Conservation (phyloP, 1,140 invertebrate genomes). For the Uloborus diversus region DNA sequence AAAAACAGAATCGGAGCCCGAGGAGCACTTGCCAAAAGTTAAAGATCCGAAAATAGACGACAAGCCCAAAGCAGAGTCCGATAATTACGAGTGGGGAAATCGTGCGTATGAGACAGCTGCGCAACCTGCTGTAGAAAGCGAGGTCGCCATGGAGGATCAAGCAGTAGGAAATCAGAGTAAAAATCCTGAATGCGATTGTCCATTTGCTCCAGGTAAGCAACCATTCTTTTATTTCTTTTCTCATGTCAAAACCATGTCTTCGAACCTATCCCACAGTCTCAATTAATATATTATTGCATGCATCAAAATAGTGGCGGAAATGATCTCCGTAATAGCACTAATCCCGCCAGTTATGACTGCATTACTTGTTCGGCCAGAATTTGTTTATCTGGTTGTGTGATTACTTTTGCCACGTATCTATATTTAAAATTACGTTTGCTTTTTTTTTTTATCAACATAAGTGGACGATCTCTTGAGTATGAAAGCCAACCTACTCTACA, state of each 20-base stretch:
- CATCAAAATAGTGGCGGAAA: no score
- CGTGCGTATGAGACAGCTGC: conserved; percentile 50
- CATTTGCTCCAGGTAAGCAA: conserved; percentile 40
- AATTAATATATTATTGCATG: no score
- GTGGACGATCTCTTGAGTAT: no score
- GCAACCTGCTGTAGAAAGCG: conserved; percentile 36
- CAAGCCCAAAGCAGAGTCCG: conserved; percentile 23
- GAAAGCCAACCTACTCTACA: no score
- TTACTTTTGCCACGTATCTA: background rate
- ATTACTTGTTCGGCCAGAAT: no score
- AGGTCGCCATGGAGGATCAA: conserved; percentile 53
- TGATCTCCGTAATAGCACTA: no score
- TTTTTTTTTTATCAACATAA: no score
- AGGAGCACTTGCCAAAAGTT: conserved; percentile 37
- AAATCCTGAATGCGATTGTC: conserved; percentile 37
- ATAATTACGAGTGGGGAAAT: conserved; percentile 42
- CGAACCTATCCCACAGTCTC: no score
- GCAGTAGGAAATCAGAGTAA: conserved; percentile 36
- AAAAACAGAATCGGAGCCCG: conserved; percentile 11
- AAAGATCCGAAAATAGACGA: conserved; percentile 46
- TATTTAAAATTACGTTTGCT: background rate
- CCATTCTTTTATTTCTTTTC: no score
- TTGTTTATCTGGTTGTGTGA: background rate
- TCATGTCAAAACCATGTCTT: no score
- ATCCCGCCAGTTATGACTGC: no score